These are phyloP conservation scores for Globodera ellingtonae DNA, from an alignment of 1,140 invertebrate genomes.

Conservation along the genomic window DNA sequence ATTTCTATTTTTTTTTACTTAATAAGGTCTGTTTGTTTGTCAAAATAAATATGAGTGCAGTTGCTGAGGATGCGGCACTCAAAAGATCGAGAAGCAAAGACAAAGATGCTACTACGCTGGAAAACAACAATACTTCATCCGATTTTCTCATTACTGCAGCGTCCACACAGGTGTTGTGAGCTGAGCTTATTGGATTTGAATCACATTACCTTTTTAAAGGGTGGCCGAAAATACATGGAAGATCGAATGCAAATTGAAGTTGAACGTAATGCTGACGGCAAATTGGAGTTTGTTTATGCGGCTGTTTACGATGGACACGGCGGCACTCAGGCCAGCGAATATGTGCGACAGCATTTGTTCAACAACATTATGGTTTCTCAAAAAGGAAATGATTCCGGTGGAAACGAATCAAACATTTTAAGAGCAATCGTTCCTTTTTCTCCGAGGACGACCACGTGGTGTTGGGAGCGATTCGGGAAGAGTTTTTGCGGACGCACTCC, in stretches of 20 bases:
- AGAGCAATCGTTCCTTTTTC: constrained; percentile 35
- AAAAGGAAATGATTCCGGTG: too few species aligned
- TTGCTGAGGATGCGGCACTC: neutral
- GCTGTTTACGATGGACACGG: constrained; percentile 35
- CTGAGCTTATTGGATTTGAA: neutral
- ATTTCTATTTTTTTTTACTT: too few species aligned
- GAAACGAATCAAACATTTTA: constrained; percentile 8
- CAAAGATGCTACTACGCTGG: neutral
- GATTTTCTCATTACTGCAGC: constrained; percentile 36
- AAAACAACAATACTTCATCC: constrained; percentile 12
- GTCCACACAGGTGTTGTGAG: constrained; percentile 30
- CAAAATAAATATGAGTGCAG: too few species aligned
- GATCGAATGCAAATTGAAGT: constrained; percentile 39
- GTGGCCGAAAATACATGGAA: constrained; percentile 45
- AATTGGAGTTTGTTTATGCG: constrained; percentile 35
- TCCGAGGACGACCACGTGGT: constrained; percentile 38
- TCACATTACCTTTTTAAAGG: constrained; percentile 26
- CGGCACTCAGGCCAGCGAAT: constrained; percentile 38
- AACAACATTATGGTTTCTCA: constrained; percentile 30
- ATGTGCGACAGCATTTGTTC: constrained; percentile 35
- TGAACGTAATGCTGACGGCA: constrained; percentile 24
- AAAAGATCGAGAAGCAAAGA: neutral
- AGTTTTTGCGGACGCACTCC: constrained; percentile 32
- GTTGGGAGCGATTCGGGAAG: constrained; percentile 26
- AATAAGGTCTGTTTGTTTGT: too few species aligned